Conservation (phyloP, 2,113 vertebrate species). For the Octodon degus region DNA sequence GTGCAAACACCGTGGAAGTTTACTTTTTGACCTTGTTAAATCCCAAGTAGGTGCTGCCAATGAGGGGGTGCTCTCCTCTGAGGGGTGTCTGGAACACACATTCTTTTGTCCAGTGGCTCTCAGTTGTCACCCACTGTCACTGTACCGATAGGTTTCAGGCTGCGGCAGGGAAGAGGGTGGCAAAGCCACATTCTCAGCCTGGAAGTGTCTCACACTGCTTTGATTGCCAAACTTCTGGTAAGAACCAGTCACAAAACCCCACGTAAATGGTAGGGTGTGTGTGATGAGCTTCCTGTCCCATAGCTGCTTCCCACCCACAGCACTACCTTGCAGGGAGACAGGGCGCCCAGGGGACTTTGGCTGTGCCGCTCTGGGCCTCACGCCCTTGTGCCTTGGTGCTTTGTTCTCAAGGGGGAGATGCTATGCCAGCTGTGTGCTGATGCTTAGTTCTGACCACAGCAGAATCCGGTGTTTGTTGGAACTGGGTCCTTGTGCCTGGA, state of each 20-base stretch:
- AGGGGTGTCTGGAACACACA: not conserved
- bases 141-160: too few relatives aligned
- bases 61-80: not conserved
- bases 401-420: not conserved
- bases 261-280: too few relatives aligned
- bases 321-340: not conserved
- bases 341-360: not conserved
- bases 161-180: not conserved
- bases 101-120: not conserved
- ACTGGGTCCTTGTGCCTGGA: not conserved
- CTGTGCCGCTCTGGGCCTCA: not conserved
- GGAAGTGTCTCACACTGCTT: not conserved
- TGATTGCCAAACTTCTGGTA: too few relatives aligned
- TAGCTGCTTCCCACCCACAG: not conserved
- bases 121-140: too few relatives aligned
- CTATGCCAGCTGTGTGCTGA: not conserved
- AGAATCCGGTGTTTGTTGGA: not conserved
- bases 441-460: not conserved
- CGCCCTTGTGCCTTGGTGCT: not conserved
- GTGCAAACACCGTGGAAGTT: not conserved
- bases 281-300: too few relatives aligned
- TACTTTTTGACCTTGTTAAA: not conserved
- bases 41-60: too few relatives aligned
- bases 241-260: not conserved
- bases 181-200: not conserved